phyloP scores from a whole-genome alignment of 2,797 vertebrate species.

The Poeciliopsis gracilis region DNA sequence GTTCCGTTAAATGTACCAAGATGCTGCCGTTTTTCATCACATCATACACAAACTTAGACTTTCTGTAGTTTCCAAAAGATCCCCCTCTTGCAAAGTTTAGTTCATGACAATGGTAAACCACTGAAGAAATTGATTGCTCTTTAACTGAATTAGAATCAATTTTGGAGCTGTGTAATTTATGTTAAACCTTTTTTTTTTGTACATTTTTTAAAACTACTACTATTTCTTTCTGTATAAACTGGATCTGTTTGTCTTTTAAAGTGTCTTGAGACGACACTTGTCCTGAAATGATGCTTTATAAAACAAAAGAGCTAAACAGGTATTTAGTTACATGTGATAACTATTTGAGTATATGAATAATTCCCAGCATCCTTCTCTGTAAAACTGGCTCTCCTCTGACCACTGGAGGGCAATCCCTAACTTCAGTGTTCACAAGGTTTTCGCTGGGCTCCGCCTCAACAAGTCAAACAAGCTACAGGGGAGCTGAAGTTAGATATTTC shows the following conservation, averaged over 20 bases:
- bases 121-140: not conserved
- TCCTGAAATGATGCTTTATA: not conserved
- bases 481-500: not conserved
- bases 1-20: not conserved
- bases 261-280: not conserved
- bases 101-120: not conserved
- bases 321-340: no score
- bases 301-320: not conserved
- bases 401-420: slow-evolving; percentile 79
- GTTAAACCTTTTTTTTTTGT: not conserved
- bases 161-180: not conserved
- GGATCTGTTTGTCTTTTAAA: not conserved
- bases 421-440: slow-evolving; percentile 46
- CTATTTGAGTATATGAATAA: not conserved
- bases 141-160: not conserved
- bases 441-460: slow-evolving; percentile 6
- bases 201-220: not conserved
- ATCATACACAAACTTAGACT: not conserved
- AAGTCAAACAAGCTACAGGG: not conserved
- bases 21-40: slow-evolving; percentile 14
- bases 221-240: not conserved
- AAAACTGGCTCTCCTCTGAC: slow-evolving; percentile 43
- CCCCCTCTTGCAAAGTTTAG: not conserved
- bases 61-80: not conserved
- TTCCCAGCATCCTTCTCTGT: not conserved